These are phyloP conservation scores for Ectemnius cavifrons DNA, from an alignment of 2,888 invertebrate genomes.

Conservation along the genomic window DNA sequence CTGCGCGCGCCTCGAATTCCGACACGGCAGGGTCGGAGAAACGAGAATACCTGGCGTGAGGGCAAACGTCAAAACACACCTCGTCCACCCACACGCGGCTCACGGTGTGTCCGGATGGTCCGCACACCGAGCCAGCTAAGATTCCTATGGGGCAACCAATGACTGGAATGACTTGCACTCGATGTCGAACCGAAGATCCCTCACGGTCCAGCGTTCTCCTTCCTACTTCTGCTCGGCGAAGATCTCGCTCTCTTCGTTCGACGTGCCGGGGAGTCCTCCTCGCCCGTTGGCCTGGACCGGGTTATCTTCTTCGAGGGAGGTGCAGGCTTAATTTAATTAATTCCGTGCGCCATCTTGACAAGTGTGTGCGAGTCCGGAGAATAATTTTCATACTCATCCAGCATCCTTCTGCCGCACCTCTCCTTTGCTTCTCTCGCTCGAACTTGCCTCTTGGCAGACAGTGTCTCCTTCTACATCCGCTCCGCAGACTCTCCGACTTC, in stretches of 20 bases:
- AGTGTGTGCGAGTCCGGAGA: slow-evolving; percentile 70
- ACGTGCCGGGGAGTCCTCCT: slow-evolving; percentile 39
- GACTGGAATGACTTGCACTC: slow-evolving; percentile 77
- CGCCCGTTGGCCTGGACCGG: slow-evolving; percentile 48
- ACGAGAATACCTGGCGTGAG: slow-evolving; percentile 69
- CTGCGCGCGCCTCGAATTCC: slow-evolving; percentile 65
- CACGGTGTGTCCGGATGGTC: slow-evolving; percentile 38
- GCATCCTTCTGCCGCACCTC: slow-evolving; percentile 38
- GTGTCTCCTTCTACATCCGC: slow-evolving; percentile 32
- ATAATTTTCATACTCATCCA: slow-evolving; percentile 73
- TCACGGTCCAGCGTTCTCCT: slow-evolving; percentile 56
- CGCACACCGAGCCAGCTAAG: slow-evolving; percentile 54
- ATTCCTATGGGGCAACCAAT: slow-evolving; percentile 75
- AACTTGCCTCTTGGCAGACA: slow-evolving; percentile 34
- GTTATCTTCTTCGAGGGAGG: slow-evolving; percentile 71
- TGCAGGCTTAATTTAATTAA: slow-evolving; percentile 76
- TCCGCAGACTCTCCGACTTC: slow-evolving; percentile 39
- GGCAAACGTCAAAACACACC: slow-evolving; percentile 76
- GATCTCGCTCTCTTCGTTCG: slow-evolving; percentile 25
- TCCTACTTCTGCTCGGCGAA: slow-evolving; percentile 29
- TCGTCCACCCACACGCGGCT: slow-evolving; percentile 65
- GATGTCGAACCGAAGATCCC: slow-evolving; percentile 73
- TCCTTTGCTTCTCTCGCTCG: slow-evolving; percentile 38
- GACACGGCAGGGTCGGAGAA: slow-evolving; percentile 63
- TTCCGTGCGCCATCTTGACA: slow-evolving; percentile 76